Percentiles rank a stretch among this genome's conserved stretches.
Conservation (phyloP, 2,797 vertebrate species). For the Tangara arthus region DNA sequence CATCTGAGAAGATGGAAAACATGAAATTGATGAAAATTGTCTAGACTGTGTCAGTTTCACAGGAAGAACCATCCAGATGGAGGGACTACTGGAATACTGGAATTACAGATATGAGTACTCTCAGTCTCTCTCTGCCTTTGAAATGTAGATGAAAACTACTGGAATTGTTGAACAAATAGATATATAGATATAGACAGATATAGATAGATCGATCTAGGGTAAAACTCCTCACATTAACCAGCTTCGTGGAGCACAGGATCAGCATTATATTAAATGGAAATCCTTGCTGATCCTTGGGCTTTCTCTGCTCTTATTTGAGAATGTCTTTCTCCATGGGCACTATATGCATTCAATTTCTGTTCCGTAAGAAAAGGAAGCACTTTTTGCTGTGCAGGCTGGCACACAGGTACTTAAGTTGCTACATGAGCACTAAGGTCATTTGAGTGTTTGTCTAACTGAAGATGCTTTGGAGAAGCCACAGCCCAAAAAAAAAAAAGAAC, state of each 20-base stretch:
- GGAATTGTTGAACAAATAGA: background rate
- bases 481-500: background rate
- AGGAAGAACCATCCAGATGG: background rate
- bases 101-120: background rate
- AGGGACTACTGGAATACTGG: background rate
- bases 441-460: background rate
- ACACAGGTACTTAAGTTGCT: background rate
- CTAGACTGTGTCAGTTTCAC: background rate
- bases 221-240: background rate
- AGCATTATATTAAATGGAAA: background rate
- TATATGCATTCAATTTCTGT: background rate
- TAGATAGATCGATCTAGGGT: rapidly evolving
- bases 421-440: background rate
- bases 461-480: background rate
- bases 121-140: background rate
- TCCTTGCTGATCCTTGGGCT: background rate
- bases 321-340: background rate
- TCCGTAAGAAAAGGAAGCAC: background rate
- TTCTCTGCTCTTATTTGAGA: background rate
- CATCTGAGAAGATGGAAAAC: constrained; percentile 19
- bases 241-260: background rate
- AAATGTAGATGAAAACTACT: constrained; percentile 34
- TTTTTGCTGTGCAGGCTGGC: background rate
- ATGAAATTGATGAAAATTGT: constrained; percentile 24
- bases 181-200: background rate